Evolutionary conservation across 2,113 vertebrate genomes (phyloP).

Genomic region (Ceratotherium simum): DNA sequence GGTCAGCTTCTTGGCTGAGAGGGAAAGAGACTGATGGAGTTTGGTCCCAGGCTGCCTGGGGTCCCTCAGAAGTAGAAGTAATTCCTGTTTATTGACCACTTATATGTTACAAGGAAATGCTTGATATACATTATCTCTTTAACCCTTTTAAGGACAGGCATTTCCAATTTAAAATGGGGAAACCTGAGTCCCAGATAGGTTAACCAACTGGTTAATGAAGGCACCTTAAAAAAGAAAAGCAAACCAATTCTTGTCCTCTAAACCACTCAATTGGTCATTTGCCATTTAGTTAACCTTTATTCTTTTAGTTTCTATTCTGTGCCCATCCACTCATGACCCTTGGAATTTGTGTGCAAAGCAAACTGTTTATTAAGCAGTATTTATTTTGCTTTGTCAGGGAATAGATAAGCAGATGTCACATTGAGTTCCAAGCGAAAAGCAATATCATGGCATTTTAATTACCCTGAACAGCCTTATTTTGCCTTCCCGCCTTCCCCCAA

Average conservation of each 20-base stretch:
- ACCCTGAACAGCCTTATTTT: not conserved
- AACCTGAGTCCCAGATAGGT: not conserved
- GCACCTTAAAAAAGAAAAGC: not conserved
- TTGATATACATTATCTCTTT: not conserved
- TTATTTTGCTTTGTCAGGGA: conserved; percentile 5
- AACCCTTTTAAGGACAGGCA: not conserved
- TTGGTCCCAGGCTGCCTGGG: not conserved
- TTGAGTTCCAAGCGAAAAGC: not conserved
- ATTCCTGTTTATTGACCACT: not conserved
- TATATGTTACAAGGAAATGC: not conserved
- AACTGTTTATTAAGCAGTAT: conserved; percentile 57
- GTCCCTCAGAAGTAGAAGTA: not conserved
- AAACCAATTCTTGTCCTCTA: not conserved
- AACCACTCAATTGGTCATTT: not conserved
- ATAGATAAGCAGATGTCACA: conserved; percentile 1
- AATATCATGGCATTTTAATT: not conserved
- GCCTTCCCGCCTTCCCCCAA: too few species aligned
- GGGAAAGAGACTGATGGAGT: not conserved
- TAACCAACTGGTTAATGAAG: not conserved
- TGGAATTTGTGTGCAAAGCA: conserved; percentile 32
- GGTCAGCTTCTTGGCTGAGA: not conserved
- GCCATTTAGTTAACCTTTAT: not conserved
- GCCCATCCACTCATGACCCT: not conserved
- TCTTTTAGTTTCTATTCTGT: not conserved
- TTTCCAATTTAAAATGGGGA: not conserved